Evolutionary conservation across 2,113 vertebrate genomes (phyloP).

Genomic region (Phalacrocorax brasilianus): DNA sequence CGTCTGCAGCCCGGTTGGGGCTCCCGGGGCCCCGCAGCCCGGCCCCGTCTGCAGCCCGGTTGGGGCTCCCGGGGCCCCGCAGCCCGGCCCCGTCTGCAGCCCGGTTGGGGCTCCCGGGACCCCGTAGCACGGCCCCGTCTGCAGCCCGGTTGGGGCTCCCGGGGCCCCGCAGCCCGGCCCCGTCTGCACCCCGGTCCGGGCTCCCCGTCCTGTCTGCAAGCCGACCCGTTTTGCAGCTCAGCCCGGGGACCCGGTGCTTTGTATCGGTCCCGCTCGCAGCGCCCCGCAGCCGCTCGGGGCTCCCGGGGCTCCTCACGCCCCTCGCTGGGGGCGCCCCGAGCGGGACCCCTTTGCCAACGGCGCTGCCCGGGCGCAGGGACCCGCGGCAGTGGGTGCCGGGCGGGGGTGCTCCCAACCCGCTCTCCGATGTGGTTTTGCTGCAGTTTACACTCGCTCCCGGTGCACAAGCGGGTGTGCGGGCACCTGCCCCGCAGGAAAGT

Average conservation of each 20-base stretch:
- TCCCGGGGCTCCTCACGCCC: neutral
- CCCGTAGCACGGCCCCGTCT: no score
- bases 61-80: neutral
- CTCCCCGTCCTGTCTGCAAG: neutral
- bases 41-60: neutral
- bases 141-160: no score
- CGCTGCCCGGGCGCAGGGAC: no score
- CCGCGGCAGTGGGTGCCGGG: no score
- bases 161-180: neutral
- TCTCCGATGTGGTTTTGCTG: fast-evolving
- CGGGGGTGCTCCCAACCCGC: neutral
- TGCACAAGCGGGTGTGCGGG: neutral
- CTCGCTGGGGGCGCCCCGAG: neutral
- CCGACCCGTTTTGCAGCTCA: neutral
- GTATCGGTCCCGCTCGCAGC: neutral
- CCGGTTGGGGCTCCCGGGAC: no score
- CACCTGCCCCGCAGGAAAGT: no score
- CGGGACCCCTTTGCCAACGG: neutral
- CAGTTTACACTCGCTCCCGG: neutral
- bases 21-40: neutral
- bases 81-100: no score
- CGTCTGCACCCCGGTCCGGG: no score
- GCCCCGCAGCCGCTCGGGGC: neutral
- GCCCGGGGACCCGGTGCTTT: neutral
- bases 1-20: no score